These are phyloP conservation scores for Centropristis striata DNA, from an alignment of 2,113 vertebrate species.

Conservation along the genomic window DNA sequence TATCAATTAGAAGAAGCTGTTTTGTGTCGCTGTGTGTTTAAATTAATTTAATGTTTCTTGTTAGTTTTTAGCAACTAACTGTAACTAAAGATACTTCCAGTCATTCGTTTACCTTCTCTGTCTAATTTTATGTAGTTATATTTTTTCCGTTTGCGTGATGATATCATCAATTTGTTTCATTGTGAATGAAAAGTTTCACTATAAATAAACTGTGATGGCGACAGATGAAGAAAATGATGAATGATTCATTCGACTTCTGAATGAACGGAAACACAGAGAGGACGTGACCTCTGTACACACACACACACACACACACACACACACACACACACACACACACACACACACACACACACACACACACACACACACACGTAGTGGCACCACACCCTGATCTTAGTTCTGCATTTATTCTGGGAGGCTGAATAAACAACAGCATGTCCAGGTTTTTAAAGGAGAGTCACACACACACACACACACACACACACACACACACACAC, in stretches of 20 bases:
- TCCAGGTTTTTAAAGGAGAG: no score
- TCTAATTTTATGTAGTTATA: no score
- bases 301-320: slow-evolving; percentile 10
- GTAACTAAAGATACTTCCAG: no score
- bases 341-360: not conserved
- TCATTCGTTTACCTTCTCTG: no score
- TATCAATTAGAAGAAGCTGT: no score
- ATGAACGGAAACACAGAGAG: not conserved
- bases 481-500: not conserved
- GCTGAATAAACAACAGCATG: not conserved
- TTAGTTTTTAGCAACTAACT: no score
- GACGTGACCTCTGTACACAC: not conserved
- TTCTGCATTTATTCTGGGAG: not conserved
- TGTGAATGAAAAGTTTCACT: not conserved
- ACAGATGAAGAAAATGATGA: not conserved
- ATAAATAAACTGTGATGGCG: not conserved
- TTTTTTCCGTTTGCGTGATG: no score
- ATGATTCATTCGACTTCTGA: not conserved
- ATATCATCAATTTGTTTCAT: not conserved
- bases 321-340: not conserved
- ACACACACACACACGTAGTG: not conserved
- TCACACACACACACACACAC: no score
- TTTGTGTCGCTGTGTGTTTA: no score
- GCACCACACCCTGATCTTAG: not conserved
- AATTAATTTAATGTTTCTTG: no score